Conservation (phyloP, 2,113 vertebrate genomes). For the Cnemophilus loriae region DNA sequence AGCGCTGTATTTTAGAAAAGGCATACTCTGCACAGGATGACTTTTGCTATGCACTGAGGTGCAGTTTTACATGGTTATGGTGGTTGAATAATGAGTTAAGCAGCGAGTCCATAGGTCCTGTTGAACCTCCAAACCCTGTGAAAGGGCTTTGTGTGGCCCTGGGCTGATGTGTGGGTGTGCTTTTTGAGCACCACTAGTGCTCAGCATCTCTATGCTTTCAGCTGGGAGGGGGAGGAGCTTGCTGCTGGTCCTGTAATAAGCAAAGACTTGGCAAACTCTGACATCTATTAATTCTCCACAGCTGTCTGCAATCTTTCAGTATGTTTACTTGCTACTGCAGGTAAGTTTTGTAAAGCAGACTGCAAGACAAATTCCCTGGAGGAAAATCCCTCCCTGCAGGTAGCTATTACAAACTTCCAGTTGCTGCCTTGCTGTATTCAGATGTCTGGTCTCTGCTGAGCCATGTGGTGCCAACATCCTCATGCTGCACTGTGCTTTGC, state of each 20-base stretch:
- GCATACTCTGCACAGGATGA: not conserved
- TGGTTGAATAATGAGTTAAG: not conserved
- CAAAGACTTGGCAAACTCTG: not conserved
- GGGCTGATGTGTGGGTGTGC: not conserved
- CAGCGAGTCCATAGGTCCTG: not conserved
- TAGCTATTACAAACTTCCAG: not conserved
- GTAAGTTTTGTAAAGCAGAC: not conserved
- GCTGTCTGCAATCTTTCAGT: not conserved
- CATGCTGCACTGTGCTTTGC: rapidly evolving
- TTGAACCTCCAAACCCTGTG: not conserved
- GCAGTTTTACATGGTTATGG: not conserved
- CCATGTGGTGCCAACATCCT: not conserved
- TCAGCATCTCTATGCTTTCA: not conserved
- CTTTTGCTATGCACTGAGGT: not conserved
- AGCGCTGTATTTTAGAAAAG: not conserved
- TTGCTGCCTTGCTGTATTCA: rapidly evolving
- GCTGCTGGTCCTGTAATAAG: not conserved
- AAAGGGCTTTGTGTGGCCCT: not conserved
- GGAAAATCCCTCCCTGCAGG: not conserved
- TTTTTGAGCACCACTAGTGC: not conserved
- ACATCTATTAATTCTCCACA: not conserved
- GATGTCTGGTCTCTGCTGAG: not conserved
- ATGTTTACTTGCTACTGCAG: not conserved
- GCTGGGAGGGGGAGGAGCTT: not conserved
- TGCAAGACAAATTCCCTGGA: not conserved